Evolutionary conservation across 1,140 invertebrate genomes (phyloP), one percentile per base, ranked within the genome.

Genomic region (Drosophila littoralis): DNA sequence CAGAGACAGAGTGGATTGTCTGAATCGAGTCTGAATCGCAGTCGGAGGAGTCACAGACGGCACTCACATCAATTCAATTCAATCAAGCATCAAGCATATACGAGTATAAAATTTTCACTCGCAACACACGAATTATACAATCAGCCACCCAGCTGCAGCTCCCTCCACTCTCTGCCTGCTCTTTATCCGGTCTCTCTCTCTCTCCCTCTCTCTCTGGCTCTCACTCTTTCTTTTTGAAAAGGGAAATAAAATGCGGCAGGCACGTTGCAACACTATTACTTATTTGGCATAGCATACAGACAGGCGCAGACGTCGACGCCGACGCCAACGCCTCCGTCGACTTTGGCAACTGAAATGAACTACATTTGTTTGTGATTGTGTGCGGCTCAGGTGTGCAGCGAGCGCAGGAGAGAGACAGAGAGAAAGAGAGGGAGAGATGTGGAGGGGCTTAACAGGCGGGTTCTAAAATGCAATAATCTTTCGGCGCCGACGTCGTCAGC

Each of bases 181-280:
- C 9, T 40, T 32, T 32, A 10, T 12, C 12, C 28, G 2, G 1
- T n/a, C 33, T 32, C n/a, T 15, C 28, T 7, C 48, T 7, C 6
- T 43, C 22, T 28, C 35, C 8, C 33, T 28, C 28, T 12, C 35
- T 7, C 40, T 9, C 7, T 9, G 5, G 2, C 5, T 15, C 17
- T 22, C 15, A 15, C 32, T 10, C 45, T 10, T 2, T 7, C 40
- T 15, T 52, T 32, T 58, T 54, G 38, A 55, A 68, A 75, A 65
- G 84, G 84, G 84, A 89, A 89, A 89, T 89, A 89, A 89, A 89
- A 89, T 89, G 84, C 80, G 84, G 85, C 84, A 89, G 84, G 84
- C 84, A 89, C 84, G 84, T 89, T 89, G 84, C 84, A 89, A 89
- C 85, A 89, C 84, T 89, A 89, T 89, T 89, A 89, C 84, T 89